Conservation (phyloP, 2,888 invertebrate species). For the Trichopria drosophilae region DNA sequence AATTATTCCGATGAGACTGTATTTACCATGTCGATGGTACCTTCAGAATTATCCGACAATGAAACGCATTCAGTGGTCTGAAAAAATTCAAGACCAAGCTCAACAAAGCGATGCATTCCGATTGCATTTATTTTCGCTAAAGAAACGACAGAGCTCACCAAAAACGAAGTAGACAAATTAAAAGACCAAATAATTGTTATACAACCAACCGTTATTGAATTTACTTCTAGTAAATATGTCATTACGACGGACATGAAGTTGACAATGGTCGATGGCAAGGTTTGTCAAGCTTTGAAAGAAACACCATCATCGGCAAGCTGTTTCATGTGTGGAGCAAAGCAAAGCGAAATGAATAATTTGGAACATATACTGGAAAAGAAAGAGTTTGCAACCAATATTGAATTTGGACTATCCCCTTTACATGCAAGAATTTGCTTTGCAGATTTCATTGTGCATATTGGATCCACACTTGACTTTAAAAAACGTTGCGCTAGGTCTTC, state of each 20-base stretch:
- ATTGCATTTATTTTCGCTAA: background rate
- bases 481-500: background rate
- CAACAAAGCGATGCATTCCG: too few relatives aligned
- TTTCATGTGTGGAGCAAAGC: background rate
- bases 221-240: background rate
- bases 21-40: too few relatives aligned
- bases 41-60: too few relatives aligned
- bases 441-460: background rate
- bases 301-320: background rate
- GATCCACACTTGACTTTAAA: background rate
- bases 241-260: background rate
- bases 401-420: background rate
- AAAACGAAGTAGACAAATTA: background rate
- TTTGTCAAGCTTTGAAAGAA: background rate
- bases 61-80: too few relatives aligned
- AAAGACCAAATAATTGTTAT: background rate
- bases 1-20: too few relatives aligned
- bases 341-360: background rate
- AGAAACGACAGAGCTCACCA: background rate
- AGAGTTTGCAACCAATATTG: background rate
- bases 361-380: background rate
- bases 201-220: background rate
- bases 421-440: background rate
- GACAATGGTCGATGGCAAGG: slow-evolving; percentile 2
- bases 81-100: too few relatives aligned